These are phyloP conservation scores for Psephotus haematonotus DNA, from an alignment of 2,113 vertebrate genomes.

Conservation along the genomic window DNA sequence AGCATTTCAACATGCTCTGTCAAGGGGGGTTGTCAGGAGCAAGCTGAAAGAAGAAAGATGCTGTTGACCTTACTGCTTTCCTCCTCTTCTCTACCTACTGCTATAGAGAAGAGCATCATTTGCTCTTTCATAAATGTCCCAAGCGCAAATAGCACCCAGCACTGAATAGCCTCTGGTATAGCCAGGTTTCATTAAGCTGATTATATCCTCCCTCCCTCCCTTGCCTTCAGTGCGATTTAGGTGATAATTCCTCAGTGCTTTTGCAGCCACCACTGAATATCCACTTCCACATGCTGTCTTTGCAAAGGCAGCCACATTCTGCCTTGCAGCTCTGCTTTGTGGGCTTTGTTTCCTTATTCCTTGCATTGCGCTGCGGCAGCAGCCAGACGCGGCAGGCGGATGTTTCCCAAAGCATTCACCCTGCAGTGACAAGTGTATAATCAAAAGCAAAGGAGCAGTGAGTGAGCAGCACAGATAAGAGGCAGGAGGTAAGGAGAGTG, in stretches of 20 bases:
- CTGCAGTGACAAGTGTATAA: background rate
- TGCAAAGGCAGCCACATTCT: background rate
- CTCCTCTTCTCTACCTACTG: background rate
- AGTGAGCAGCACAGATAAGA: background rate
- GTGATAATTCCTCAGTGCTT: background rate
- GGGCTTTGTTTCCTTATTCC: background rate
- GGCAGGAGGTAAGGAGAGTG: background rate
- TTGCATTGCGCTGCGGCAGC: fast-evolving
- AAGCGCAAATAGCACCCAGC: fast-evolving
- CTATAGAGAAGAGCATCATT: background rate
- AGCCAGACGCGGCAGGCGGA: background rate
- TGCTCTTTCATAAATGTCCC: background rate
- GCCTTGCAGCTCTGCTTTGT: background rate
- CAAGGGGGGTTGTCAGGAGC: background rate
- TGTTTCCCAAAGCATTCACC: background rate
- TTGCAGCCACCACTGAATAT: background rate
- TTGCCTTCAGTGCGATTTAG: background rate
- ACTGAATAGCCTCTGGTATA: background rate
- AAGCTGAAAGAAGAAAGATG: background rate
- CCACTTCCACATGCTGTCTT: background rate
- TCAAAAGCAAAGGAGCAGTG: background rate
- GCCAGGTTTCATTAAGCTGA: background rate
- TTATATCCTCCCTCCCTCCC: fast-evolving
- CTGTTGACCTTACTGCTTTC: background rate
- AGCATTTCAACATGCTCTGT: background rate